Evolutionary conservation across 2,113 vertebrate genomes (phyloP).

Genomic region (Actinemys pallida): DNA sequence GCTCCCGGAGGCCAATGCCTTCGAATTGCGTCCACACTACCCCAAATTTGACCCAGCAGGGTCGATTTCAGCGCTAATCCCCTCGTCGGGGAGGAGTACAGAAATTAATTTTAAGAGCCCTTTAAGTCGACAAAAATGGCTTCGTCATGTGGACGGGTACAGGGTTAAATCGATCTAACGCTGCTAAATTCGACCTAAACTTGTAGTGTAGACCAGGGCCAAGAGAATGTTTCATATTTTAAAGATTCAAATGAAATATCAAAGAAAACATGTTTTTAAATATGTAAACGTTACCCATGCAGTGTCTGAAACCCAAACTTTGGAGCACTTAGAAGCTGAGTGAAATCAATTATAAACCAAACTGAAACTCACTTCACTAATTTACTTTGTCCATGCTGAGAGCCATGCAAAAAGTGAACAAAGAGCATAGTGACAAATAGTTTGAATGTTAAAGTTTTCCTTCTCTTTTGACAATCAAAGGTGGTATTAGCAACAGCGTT

Average conservation of each 20-base stretch:
- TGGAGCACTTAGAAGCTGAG: neutral
- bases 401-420: neutral
- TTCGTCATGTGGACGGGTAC: too few relatives aligned
- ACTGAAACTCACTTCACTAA: neutral
- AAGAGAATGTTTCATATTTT: neutral
- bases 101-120: too few relatives aligned
- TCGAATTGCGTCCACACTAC: too few relatives aligned
- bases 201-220: neutral
- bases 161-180: too few relatives aligned
- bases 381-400: neutral
- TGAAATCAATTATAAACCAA: neutral
- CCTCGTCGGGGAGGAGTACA: too few relatives aligned
- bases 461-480: neutral
- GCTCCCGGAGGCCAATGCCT: too few relatives aligned
- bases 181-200: too few relatives aligned
- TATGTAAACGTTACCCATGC: neutral
- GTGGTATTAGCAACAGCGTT: neutral
- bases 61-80: too few relatives aligned
- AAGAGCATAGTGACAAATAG: neutral
- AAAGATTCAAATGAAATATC: neutral
- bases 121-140: too few relatives aligned
- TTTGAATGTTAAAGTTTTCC: neutral
- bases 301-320: neutral
- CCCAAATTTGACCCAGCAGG: too few relatives aligned
- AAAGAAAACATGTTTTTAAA: neutral